Evolutionary conservation across 2,888 invertebrate species (phyloP).

Genomic region (Branchellion lobata): DNA sequence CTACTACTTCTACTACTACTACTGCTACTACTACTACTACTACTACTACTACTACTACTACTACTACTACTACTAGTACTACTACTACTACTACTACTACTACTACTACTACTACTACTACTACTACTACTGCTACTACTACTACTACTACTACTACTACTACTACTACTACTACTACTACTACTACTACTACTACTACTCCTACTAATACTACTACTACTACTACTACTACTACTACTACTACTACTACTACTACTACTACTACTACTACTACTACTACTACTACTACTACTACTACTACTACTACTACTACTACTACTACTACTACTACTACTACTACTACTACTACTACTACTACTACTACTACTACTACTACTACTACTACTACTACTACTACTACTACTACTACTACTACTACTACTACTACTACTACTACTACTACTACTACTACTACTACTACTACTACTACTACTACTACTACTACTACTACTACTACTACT

Average conservation of each 20-base stretch:
- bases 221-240: too few species aligned
- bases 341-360: conserved; percentile 44
- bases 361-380: conserved; percentile 44
- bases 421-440: conserved; percentile 44
- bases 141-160: too few species aligned
- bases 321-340: conserved; percentile 44
- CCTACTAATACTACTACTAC: too few species aligned
- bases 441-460: conserved; percentile 43
- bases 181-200: too few species aligned
- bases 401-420: conserved; percentile 44
- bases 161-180: too few species aligned
- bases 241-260: too few species aligned
- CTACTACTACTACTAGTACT: background rate
- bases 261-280: too few species aligned
- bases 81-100: too few species aligned
- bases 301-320: conserved; percentile 43
- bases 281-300: too few species aligned
- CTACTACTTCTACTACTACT: too few species aligned
- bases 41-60: background rate
- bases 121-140: conserved; percentile 19
- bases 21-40: too few species aligned
- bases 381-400: conserved; percentile 44
- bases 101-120: conserved; percentile 26
- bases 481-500: too few species aligned
- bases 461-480: conserved; percentile 44